phyloP scores from a whole-genome alignment of 2,888 invertebrate species.

The Galerucella pusilla region DNA sequence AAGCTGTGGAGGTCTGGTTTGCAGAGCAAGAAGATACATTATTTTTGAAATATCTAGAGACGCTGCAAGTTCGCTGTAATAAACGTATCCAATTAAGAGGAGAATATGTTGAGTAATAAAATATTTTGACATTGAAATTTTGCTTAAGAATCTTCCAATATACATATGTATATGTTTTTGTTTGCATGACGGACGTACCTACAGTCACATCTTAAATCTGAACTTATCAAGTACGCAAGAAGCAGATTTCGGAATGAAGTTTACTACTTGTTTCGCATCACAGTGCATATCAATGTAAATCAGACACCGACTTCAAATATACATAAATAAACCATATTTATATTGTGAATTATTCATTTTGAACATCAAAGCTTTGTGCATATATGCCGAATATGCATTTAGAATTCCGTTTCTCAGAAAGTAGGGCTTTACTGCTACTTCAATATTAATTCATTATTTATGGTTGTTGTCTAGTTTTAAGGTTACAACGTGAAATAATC shows the following conservation, averaged over 20 bases:
- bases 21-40: no score
- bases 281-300: background rate
- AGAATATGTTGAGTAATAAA: no score
- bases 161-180: no score
- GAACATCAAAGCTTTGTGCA: constrained; percentile 31
- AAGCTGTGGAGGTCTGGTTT: no score
- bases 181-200: no score
- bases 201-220: no score
- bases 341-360: constrained; percentile 29
- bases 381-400: constrained; percentile 29
- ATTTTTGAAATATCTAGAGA: no score
- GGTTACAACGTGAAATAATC: background rate
- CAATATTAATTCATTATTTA: constrained; percentile 27
- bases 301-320: constrained; percentile 1
- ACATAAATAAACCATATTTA: constrained; percentile 20
- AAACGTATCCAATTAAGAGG: no score
- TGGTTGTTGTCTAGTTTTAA: constrained; percentile 21
- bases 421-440: constrained; percentile 22
- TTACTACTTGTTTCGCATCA: background rate
- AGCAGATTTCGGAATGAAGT: background rate
- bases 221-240: no score
- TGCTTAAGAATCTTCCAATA: no score
- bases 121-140: no score
- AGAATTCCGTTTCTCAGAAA: constrained; percentile 28
- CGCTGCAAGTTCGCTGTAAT: no score